A percentile compares a stretch with the other conserved stretches of the same genome.
Evolutionary conservation across 2,113 vertebrate species (phyloP).

Genomic region (Xyliphius kryptos): DNA sequence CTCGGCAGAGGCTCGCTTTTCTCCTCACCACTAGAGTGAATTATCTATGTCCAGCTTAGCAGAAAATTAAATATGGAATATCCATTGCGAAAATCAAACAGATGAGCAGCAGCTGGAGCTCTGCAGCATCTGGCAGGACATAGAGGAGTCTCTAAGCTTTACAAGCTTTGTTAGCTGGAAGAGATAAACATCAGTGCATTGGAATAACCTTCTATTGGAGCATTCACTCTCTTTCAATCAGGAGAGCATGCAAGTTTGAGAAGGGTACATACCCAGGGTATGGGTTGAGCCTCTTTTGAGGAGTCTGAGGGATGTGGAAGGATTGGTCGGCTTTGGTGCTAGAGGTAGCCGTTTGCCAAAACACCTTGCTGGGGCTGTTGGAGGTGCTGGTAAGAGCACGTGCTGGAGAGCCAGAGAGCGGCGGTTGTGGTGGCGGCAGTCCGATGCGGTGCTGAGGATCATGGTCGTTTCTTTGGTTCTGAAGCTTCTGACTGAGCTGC

Average conservation of each 20-base stretch:
- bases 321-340: not conserved
- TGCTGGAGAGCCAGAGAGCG: constrained; percentile 13
- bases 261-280: constrained; percentile 4
- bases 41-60: constrained; percentile 31
- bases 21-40: constrained; percentile 36
- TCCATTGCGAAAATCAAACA: constrained; percentile 44
- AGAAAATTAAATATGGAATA: constrained; percentile 30
- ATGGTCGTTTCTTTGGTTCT: constrained; percentile 63
- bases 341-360: constrained; percentile 3
- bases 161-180: not conserved
- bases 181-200: constrained; percentile 4
- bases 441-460: constrained; percentile 54
- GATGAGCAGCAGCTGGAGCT: constrained; percentile 23
- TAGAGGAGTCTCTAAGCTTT: constrained; percentile 3
- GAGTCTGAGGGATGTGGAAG: constrained; percentile 41
- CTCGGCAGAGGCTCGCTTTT: not conserved
- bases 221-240: constrained; percentile 14
- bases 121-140: constrained; percentile 20
- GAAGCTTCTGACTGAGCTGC: constrained; percentile 60
- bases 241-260: constrained; percentile 20
- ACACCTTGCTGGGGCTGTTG: not conserved
- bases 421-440: constrained; percentile 11
- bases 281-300: constrained; percentile 28
- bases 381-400: constrained; percentile 5
- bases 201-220: constrained; percentile 2